Evolutionary conservation across 2,113 vertebrate species (phyloP).

Genomic region (Ardeotis arabs): DNA sequence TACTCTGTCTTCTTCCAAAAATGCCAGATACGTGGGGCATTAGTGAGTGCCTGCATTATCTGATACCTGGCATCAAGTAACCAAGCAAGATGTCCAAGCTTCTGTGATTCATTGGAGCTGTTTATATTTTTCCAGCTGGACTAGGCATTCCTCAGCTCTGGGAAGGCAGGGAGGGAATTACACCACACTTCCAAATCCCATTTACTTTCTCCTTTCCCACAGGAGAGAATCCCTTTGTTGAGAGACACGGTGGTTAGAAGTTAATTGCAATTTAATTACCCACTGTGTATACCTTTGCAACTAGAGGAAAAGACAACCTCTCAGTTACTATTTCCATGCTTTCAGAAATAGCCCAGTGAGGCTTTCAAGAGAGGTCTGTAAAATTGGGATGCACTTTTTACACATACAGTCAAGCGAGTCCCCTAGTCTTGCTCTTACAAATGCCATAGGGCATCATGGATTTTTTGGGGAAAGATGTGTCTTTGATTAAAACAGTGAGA

Average conservation of each 20-base stretch:
- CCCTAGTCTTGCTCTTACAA: neutral
- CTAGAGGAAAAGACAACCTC: neutral
- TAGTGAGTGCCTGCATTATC: constrained; percentile 8
- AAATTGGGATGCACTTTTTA: neutral
- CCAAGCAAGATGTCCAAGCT: neutral
- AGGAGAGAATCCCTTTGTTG: constrained; percentile 39
- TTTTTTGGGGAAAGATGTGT: neutral
- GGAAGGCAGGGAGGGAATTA: neutral
- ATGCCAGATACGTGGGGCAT: neutral
- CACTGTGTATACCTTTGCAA: neutral
- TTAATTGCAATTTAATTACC: constrained; percentile 61
- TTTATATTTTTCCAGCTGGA: constrained; percentile 64
- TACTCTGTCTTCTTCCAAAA: neutral
- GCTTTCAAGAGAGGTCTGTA: neutral
- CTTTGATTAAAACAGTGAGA: neutral
- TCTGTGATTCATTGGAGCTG: neutral
- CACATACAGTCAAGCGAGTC: neutral
- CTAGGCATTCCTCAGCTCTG: neutral
- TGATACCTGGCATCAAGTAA: constrained; percentile 27
- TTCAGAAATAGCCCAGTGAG: neutral
- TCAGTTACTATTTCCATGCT: neutral
- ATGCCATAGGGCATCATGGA: neutral
- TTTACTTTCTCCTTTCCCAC: constrained; percentile 54
- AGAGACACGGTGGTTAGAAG: constrained; percentile 45
- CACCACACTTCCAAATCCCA: neutral